Evolutionary conservation across 1,140 invertebrate genomes (phyloP).

Genomic region (Araneus ventricosus): DNA sequence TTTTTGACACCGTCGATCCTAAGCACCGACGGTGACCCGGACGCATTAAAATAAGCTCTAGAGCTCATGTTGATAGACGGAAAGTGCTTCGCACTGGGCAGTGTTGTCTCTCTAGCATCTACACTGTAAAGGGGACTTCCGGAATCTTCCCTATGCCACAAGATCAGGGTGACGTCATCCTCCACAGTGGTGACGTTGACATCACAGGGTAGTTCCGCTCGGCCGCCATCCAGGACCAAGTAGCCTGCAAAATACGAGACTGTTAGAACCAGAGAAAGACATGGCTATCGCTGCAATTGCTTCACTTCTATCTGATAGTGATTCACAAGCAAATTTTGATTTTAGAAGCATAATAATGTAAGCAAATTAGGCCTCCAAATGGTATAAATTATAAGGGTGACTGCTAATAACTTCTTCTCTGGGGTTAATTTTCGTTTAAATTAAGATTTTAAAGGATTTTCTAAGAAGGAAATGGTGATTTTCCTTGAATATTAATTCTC

Average conservation of each 20-base stretch:
- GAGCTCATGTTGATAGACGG: slow-evolving; percentile 53
- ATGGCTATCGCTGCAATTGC: not conserved
- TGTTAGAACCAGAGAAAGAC: slow-evolving; percentile 65
- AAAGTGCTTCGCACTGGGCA: slow-evolving; percentile 79
- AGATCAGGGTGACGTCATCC: slow-evolving; percentile 88
- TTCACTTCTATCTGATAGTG: not conserved
- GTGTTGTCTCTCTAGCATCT: slow-evolving; percentile 65
- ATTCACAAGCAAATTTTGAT: not conserved
- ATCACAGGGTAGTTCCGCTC: slow-evolving; percentile 90
- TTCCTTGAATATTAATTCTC: not conserved
- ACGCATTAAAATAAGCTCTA: slow-evolving; percentile 73
- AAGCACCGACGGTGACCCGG: slow-evolving; percentile 84
- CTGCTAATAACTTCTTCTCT: too few relatives aligned
- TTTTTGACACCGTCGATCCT: slow-evolving; percentile 86
- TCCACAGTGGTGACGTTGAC: slow-evolving; percentile 86
- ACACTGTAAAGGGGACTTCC: slow-evolving; percentile 77
- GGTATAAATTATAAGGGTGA: too few relatives aligned
- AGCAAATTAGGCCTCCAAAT: not conserved
- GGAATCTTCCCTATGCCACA: slow-evolving; percentile 89
- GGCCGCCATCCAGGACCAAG: slow-evolving; percentile 86
- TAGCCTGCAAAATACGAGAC: slow-evolving; percentile 74
- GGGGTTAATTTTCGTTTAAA: too few relatives aligned
- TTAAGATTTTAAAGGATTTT: too few relatives aligned
- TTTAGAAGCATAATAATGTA: not conserved
- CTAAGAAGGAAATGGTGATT: too few relatives aligned